These are phyloP conservation scores for Camelus bactrianus DNA, from an alignment of 2,113 vertebrate species.

Conservation along the genomic window DNA sequence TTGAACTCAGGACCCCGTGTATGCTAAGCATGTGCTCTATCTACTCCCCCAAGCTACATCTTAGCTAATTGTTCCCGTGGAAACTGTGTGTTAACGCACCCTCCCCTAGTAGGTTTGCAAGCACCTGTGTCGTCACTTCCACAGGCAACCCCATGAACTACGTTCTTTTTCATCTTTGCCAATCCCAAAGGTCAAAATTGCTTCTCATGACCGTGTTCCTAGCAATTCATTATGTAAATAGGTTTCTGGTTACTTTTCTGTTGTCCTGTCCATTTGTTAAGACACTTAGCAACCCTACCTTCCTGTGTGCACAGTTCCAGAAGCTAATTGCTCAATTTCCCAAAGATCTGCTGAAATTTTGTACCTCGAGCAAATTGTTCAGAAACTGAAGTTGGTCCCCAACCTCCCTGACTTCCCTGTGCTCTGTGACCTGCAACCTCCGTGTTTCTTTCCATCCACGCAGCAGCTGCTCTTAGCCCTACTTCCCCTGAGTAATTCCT, in stretches of 20 bases:
- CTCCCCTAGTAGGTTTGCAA: neutral
- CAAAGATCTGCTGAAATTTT: neutral
- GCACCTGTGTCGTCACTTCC: neutral
- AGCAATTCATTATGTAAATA: neutral
- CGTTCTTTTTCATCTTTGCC: neutral
- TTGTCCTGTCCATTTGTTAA: neutral
- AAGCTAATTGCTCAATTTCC: neutral
- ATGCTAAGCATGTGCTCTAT: too few species aligned
- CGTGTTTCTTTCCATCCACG: rapidly evolving
- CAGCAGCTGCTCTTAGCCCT: too few species aligned
- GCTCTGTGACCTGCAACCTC: rapidly evolving
- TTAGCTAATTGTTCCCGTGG: neutral
- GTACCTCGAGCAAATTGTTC: neutral
- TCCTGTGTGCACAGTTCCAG: neutral
- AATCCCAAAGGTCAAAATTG: neutral
- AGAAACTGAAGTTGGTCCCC: neutral
- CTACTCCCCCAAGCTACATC: neutral
- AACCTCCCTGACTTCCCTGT: neutral
- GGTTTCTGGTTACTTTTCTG: neutral
- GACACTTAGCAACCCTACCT: neutral
- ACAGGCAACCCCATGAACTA: neutral
- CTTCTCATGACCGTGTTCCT: neutral
- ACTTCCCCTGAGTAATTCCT: neutral
- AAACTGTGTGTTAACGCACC: neutral
- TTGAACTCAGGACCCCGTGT: too few species aligned